A percentile compares a stretch with the other conserved stretches of the same genome.
Conservation (phyloP, 2,113 vertebrate species). For the Nerophis ophidion region DNA sequence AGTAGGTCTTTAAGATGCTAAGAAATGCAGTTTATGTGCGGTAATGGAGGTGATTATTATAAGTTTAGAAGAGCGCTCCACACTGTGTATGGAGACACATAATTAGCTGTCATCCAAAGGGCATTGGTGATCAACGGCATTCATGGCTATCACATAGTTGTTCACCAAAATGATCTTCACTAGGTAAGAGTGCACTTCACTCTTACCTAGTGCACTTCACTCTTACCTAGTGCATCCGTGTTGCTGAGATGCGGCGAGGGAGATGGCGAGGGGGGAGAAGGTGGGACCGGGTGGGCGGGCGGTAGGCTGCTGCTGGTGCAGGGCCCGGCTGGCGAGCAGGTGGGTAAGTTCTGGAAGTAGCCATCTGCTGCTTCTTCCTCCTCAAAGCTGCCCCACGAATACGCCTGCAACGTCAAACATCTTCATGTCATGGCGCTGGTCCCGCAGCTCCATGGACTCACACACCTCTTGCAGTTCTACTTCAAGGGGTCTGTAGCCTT, state of each 20-base stretch:
- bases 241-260: constrained; percentile 66
- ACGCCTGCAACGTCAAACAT: constrained; percentile 31
- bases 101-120: no score
- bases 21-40: no score
- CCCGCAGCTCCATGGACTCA: constrained; percentile 13
- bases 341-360: constrained; percentile 90
- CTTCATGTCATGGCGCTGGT: no score
- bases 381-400: constrained; percentile 83
- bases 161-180: no score
- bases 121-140: no score
- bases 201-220: constrained; percentile 45
- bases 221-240: constrained; percentile 59
- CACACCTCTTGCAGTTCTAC: constrained; percentile 91
- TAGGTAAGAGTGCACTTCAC: no score
- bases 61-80: no score
- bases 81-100: no score
- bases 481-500: constrained; percentile 92
- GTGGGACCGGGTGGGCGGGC: constrained; percentile 17
- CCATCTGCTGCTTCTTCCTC: constrained; percentile 96
- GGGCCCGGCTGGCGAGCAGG: constrained; percentile 74
- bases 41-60: no score
- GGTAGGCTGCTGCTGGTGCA: constrained; percentile 42
- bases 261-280: constrained; percentile 44
- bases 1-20: no score
- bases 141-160: no score